Evolutionary conservation across 2,113 vertebrate species (phyloP), one percentile per base, ranked within the genome.

Genomic region (Phalacrocorax brasilianus): DNA sequence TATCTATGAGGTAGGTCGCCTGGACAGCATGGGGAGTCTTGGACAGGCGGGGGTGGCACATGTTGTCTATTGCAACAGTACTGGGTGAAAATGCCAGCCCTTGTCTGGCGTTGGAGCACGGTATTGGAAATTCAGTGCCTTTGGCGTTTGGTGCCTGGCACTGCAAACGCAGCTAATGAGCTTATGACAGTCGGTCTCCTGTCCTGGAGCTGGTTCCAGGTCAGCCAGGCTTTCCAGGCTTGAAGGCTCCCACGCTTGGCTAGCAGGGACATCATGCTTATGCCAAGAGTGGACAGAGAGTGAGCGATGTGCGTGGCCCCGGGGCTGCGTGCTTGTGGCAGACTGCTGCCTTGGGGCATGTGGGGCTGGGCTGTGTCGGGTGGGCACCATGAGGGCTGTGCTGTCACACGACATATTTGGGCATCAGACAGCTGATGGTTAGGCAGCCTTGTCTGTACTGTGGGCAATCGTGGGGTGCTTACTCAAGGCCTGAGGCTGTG

Each of bases 1-100:
- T 97, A 99, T 99, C 96, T 99, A 99, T 0, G 99, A 99, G 99
- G 99, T 99, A 77, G 65, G 97, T 87, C 2, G 2, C 19, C 7
- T 19, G 16, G 53, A 14, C 49, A 21, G 42, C 1, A 0, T 18
- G 38, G 27, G 8, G 18, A 5, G 9, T 24, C 30, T 38, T 11
- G 58, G 52, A 5, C 26, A 4, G 52, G 24, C 19, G 3, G 44
- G 40, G 47, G 14, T 12, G 50, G 20, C 33, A 33, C 3, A 4
- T 55, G 61, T 58, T 63, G 0, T 72, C 59, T 38, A 0, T 23
- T 30, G 26, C 1, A 7, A 4, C 7, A 4, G 28, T 3, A 9
- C 44, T 22, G 83, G 84, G 3, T 68, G 53, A 14, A 9, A 53
- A 45, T 3, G 30, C 49, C 55, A 50, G 27, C 78, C 59, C 85